Base-by-base conservation (phyloP, 2,113 vertebrate species). In the Sclerurus mexicanus region DNA sequence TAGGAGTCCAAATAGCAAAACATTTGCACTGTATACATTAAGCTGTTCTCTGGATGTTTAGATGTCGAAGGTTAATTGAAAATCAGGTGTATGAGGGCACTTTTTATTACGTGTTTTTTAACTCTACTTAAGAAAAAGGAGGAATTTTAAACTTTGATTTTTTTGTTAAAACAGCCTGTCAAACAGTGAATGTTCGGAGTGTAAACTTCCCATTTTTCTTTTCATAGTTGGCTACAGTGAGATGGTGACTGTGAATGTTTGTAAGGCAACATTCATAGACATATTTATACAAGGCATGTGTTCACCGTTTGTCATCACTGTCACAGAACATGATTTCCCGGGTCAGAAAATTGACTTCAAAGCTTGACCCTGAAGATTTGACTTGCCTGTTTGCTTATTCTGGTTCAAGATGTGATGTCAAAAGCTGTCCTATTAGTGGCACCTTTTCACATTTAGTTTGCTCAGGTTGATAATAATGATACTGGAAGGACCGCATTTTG, bases 391-490 rank as follows among this genome's bases (percentile, higher is more conserved):
- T 97, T 98, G 97, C 97, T 98, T 97, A 97, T 98, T 98, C 97
- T 87, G 94, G 97, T 97, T 98, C 97, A 97, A 96, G 98, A 98
- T 98, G 97, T 94, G 97, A 96, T 97, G 97, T 98, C 97, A 97
- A 97, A 97, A 95, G 75, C 97, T 94, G 97, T 97, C 97, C 98
- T 98, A 97, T 98, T 98, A 98, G 97, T 88, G 80, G 87, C 93
- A 85, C 95, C 97, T 97, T 98, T 98, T 98, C 98, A 97, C 95
- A 66, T 47, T 91, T 96, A 94, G 97, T 97, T 96, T 97, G 97
- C 97, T 98, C 93, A 39, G 94, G 97, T 96, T 96, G 97, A 97
- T 97, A 95, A 97, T 97, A 91, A 92, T 95, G 97, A 97, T 93
- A 93, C 85, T 97, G 96, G 97, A 98, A 97, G 94, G 97, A 96